Evolutionary conservation across 35 echinoderm and acorn worm genomes (phyloP), one percentile per base, ranked within the genome.

Genomic region (Nesometra sesokonis): DNA sequence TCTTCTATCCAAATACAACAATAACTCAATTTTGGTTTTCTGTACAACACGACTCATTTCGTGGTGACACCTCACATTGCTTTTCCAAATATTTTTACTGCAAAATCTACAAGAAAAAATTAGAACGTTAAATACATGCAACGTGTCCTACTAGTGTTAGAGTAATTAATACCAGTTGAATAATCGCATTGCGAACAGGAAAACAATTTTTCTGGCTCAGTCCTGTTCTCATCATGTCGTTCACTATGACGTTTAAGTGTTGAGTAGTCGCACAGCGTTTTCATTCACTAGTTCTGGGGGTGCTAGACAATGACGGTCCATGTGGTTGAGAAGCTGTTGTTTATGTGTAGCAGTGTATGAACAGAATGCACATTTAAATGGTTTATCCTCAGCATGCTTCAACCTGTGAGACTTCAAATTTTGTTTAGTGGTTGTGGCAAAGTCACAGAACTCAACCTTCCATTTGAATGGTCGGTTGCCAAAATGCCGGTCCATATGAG

Each of bases 401-500:
- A 88, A 33, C 76, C 79, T 32, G 46, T 97, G 95, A n/a, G 95
- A 91, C 21, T 91, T 86, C 29, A 97, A 81, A 78, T 93, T 97
- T 33, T 90, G 89, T 29, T 87, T 89, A 0, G 92, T 91, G 33
- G 82, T 93, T n/a, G 95, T 93, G 36, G 91, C 79, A 83, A 93
- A 97, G 34, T 83, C 57, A 38, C 95, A 97, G 11, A 82, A 93
- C 0, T 82, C 77, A 11, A 47, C 36, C 5, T 86, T 80, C 47
- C 96, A 94, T 29, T 94, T 81, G 32, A 87, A 93, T 0, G 84
- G 76, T 11, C 89, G 88, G 29, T 82, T 67, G 0, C 87, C 91
- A 30, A 82, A 27, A 84, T 99, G 96, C 37, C 80, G 82, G 37
- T 99, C 82, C 93, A 99, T 84, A 76, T 99, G 96, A n/a, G 93